phyloP scores from a whole-genome alignment of 2,888 invertebrate genomes.

The Nemotelus pantherinus region DNA sequence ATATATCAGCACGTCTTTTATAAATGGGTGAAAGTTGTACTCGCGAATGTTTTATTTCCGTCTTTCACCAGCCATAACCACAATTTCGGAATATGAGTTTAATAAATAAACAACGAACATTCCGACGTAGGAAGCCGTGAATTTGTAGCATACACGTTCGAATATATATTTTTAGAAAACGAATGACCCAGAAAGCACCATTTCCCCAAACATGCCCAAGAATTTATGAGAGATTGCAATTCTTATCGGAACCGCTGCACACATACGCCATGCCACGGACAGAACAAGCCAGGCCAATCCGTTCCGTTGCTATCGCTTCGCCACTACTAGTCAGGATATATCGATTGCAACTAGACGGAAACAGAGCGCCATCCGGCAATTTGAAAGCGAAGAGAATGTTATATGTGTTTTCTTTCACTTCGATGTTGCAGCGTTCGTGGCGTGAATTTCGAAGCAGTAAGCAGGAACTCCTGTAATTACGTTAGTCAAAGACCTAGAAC shows the following conservation, averaged over 20 bases:
- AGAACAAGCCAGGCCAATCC: not conserved
- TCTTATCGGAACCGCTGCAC: conserved; percentile 40
- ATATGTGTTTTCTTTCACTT: too few relatives aligned
- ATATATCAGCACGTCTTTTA: too few relatives aligned
- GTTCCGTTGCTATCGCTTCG: not conserved
- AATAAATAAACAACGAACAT: conserved; percentile 35
- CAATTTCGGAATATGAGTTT: conserved; percentile 15
- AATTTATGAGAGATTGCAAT: conserved; percentile 42
- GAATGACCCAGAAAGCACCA: conserved; percentile 37
- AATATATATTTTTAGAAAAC: conserved; percentile 18
- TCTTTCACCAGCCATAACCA: not conserved
- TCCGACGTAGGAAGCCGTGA: not conserved
- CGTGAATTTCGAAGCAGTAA: too few relatives aligned
- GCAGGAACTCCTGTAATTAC: too few relatives aligned
- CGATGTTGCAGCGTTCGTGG: too few relatives aligned
- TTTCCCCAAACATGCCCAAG: conserved; percentile 23
- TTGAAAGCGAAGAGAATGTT: not conserved
- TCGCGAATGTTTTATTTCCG: conserved; percentile 6
- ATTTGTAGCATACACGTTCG: conserved; percentile 13
- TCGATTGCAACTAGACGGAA: conserved; percentile 30
- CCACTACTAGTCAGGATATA: not conserved
- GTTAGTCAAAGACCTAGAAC: too few relatives aligned
- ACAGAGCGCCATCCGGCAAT: conserved; percentile 17
- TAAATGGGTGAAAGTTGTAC: not conserved
- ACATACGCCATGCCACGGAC: conserved; percentile 4